phyloP scores from a whole-genome alignment of 2,888 invertebrate species.

The Hydrotaea diabolus region DNA sequence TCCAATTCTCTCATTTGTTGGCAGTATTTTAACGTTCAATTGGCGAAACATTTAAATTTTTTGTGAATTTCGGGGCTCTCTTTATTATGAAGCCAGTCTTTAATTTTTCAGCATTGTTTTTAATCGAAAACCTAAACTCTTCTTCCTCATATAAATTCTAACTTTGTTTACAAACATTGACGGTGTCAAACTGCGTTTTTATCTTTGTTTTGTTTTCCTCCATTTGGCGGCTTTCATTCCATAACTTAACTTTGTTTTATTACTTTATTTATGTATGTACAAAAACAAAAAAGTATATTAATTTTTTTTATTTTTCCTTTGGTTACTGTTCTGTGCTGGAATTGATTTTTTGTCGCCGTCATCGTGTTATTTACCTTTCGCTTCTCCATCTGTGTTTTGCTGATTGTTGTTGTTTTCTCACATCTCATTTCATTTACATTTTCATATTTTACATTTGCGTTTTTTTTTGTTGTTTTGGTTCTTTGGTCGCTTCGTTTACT shows the following conservation, averaged over 20 bases:
- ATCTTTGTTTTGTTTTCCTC: constrained; percentile 4
- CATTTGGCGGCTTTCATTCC: constrained; percentile 66
- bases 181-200: constrained; percentile 22
- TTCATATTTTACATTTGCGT: constrained; percentile 18
- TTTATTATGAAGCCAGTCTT: too few relatives aligned
- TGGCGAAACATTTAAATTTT: too few relatives aligned
- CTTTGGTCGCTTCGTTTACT: background rate
- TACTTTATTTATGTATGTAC: constrained; percentile 52
- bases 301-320: constrained; percentile 76
- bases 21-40: too few relatives aligned
- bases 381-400: background rate
- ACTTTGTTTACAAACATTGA: constrained; percentile 45
- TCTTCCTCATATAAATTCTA: background rate
- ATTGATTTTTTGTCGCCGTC: constrained; percentile 22
- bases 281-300: background rate
- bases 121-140: background rate
- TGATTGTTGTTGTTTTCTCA: constrained; percentile 70
- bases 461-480: background rate
- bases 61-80: too few relatives aligned
- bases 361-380: constrained; percentile 62
- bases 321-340: constrained; percentile 24
- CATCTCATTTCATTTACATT: constrained; percentile 76
- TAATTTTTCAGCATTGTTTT: too few relatives aligned
- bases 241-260: constrained; percentile 21
- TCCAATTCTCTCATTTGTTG: too few relatives aligned